Percentiles rank a stretch among this genome's conserved stretches.
These are phyloP conservation scores for Deilephila porcellus DNA, from an alignment of 2,888 invertebrate genomes.

Conservation along the genomic window DNA sequence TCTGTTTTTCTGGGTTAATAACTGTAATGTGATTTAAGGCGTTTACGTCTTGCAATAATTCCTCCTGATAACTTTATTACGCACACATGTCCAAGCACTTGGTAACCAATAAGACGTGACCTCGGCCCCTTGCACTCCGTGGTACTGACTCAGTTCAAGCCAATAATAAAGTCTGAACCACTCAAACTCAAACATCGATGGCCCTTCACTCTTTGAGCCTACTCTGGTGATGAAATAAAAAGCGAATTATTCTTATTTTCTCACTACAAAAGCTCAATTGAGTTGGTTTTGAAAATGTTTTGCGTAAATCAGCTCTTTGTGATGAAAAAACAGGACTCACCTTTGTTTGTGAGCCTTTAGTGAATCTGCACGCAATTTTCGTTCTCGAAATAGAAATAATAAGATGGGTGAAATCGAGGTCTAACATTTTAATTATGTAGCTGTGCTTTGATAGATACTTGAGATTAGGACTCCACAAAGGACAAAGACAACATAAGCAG, in stretches of 20 bases:
- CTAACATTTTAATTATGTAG: conserved; percentile 11
- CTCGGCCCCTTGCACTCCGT: conserved; percentile 73
- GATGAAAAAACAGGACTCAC: conserved; percentile 61
- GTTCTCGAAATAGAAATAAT: conserved; percentile 35
- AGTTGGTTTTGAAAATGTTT: conserved; percentile 58
- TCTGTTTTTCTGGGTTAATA: conserved; percentile 27
- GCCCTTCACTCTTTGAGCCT: conserved; percentile 73
- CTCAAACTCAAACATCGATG: conserved; percentile 71
- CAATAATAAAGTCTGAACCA: conserved; percentile 80
- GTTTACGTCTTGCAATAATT: conserved; percentile 26
- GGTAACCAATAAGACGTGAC: conserved; percentile 57
- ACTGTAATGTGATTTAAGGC: conserved; percentile 14
- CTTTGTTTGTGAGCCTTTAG: conserved; percentile 51
- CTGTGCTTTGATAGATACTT: not conserved
- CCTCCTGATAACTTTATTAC: conserved; percentile 26
- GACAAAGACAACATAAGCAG: no score
- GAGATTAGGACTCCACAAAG: no score
- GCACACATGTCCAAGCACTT: conserved; percentile 28
- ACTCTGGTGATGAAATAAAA: conserved; percentile 74
- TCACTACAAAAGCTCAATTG: conserved; percentile 63
- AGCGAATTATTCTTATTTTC: conserved; percentile 76
- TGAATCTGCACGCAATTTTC: conserved; percentile 30
- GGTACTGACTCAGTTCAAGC: conserved; percentile 66
- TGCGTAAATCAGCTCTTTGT: conserved; percentile 59
- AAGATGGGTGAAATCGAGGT: conserved; percentile 1